Percentiles rank a stretch among this genome's conserved stretches.
phyloP scores from a whole-genome alignment of 2,888 invertebrate species.

The Petrolisthes cinctipes region DNA sequence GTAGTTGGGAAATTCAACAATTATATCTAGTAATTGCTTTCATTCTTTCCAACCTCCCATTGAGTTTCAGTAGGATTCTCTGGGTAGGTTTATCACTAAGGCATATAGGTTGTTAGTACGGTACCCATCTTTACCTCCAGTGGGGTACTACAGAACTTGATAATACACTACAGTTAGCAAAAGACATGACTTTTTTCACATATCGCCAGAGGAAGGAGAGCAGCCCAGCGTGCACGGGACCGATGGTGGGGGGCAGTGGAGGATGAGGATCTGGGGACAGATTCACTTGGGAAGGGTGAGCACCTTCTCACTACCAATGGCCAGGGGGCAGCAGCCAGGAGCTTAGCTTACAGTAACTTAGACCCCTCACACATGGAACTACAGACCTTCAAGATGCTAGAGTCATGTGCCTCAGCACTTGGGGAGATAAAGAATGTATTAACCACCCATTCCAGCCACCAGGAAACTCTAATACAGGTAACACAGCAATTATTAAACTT shows the following conservation, averaged over 20 bases:
- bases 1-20: neutral
- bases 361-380: constrained; percentile 46
- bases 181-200: neutral
- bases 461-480: constrained; percentile 39
- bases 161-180: neutral
- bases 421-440: constrained; percentile 40
- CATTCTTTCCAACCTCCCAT: neutral
- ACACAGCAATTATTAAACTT: neutral
- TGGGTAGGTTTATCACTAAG: no score
- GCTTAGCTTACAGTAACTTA: neutral
- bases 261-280: constrained; percentile 44
- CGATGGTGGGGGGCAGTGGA: constrained; percentile 55
- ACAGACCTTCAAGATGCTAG: constrained; percentile 42
- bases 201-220: constrained; percentile 22
- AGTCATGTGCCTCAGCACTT: constrained; percentile 42
- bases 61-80: no score
- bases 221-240: constrained; percentile 44
- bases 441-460: constrained; percentile 16
- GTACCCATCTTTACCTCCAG: neutral
- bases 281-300: neutral
- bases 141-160: no score
- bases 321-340: neutral
- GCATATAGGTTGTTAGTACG: no score
- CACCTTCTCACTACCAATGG: neutral
- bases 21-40: neutral